Evolutionary conservation across 2,888 invertebrate species (phyloP).

Genomic region (Gari tellinella): DNA sequence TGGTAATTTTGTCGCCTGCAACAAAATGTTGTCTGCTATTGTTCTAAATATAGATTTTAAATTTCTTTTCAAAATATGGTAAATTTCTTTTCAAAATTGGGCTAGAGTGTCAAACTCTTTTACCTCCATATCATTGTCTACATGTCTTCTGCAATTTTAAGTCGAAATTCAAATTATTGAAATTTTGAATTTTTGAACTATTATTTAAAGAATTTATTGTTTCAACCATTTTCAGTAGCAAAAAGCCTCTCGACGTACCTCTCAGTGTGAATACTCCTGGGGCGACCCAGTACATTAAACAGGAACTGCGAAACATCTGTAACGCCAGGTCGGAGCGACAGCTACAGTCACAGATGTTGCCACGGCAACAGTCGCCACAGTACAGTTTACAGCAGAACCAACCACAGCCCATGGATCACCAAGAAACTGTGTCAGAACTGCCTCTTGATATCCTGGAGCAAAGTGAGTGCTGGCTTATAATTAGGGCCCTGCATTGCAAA

Average conservation of each 20-base stretch:
- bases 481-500: too few relatives aligned
- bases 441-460: conserved; percentile 79
- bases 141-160: too few relatives aligned
- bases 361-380: conserved; percentile 18
- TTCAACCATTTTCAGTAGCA: conserved; percentile 67
- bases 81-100: too few relatives aligned
- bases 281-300: conserved; percentile 93
- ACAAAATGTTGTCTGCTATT: too few relatives aligned
- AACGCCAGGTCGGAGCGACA: conserved; percentile 90
- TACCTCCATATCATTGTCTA: too few relatives aligned
- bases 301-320: conserved; percentile 95
- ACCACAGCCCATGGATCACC: conserved; percentile 80
- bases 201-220: too few relatives aligned
- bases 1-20: too few relatives aligned
- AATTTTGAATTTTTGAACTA: too few relatives aligned
- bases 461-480: conserved; percentile 74
- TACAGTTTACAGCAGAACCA: conserved; percentile 64
- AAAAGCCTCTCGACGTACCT: conserved; percentile 61
- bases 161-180: too few relatives aligned
- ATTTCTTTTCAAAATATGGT: too few relatives aligned
- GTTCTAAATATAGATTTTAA: too few relatives aligned
- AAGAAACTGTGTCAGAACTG: conserved; percentile 70
- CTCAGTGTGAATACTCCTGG: conserved; percentile 61
- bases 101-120: too few relatives aligned
- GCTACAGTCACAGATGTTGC: conserved; percentile 38